phyloP scores from a whole-genome alignment of 2,113 vertebrate species.

The Plecturocebus donacophilus region DNA sequence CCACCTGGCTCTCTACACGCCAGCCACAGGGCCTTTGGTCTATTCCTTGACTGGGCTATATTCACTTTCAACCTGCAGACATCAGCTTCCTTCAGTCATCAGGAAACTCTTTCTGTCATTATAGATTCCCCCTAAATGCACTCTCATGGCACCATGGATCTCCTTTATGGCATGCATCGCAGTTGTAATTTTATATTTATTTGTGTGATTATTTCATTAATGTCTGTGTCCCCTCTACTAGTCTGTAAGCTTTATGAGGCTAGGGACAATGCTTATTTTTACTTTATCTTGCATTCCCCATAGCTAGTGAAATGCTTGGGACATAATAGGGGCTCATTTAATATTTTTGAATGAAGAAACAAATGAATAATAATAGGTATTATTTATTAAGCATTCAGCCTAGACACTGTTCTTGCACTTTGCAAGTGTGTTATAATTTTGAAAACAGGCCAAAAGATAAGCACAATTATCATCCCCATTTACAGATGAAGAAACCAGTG shows the following conservation, averaged over 20 bases:
- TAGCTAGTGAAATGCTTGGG: background rate
- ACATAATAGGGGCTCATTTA: background rate
- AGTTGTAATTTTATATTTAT: background rate
- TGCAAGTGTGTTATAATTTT: background rate
- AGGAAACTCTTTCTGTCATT: background rate
- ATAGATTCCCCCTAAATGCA: background rate
- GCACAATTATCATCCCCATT: background rate
- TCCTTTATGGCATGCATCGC: background rate
- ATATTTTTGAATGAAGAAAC: conserved; percentile 16
- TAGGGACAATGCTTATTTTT: background rate
- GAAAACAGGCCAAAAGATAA: background rate
- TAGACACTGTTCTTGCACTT: background rate
- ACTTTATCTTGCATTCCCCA: background rate
- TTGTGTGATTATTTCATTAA: background rate
- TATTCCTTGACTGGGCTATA: background rate
- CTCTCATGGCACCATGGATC: background rate
- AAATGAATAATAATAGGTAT: background rate
- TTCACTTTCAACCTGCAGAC: background rate
- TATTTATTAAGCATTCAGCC: background rate
- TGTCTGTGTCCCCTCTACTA: background rate
- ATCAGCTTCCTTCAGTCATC: background rate
- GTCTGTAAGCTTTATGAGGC: background rate
- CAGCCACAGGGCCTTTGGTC: background rate
- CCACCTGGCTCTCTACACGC: background rate
- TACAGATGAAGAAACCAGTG: background rate